Evolutionary conservation across 2,113 vertebrate genomes (phyloP).

Genomic region (Nycticryphes semicollaris): DNA sequence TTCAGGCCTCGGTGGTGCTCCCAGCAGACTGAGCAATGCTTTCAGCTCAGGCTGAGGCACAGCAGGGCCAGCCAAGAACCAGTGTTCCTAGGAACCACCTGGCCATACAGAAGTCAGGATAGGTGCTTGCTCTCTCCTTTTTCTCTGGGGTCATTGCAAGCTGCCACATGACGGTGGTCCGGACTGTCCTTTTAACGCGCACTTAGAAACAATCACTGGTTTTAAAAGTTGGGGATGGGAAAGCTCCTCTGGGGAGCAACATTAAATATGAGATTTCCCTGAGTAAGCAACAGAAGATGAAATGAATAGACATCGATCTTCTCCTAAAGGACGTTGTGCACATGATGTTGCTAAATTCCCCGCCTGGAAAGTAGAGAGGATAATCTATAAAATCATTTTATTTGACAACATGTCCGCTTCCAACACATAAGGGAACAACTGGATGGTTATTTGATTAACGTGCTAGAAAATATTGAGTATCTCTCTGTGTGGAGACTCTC

Average conservation of each 20-base stretch:
- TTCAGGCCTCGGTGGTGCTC: background rate
- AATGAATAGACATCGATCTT: conserved; percentile 51
- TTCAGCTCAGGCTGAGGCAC: background rate
- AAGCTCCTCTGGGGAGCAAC: background rate
- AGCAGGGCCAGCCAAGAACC: background rate
- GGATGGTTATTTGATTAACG: conserved; percentile 66
- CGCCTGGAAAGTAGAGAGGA: conserved; percentile 29
- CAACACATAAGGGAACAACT: conserved; percentile 47
- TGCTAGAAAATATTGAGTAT: conserved; percentile 45
- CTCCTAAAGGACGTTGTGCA: conserved; percentile 43
- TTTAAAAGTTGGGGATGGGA: background rate
- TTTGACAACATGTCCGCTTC: conserved; percentile 58
- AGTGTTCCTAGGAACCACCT: background rate
- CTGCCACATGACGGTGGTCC: background rate
- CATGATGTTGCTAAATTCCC: conserved; percentile 56
- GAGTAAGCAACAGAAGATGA: conserved; percentile 54
- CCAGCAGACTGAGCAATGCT: background rate
- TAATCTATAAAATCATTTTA: conserved; percentile 71
- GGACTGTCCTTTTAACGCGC: background rate
- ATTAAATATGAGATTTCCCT: conserved; percentile 30
- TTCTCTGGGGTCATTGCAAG: background rate
- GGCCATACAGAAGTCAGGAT: background rate
- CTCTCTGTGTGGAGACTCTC: conserved; percentile 39
- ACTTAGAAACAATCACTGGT: background rate
- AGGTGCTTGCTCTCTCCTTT: background rate